Evolutionary conservation across 2,113 vertebrate genomes (phyloP), one percentile per base, ranked within the genome.

Genomic region (Chamaetylas fuelleborni): DNA sequence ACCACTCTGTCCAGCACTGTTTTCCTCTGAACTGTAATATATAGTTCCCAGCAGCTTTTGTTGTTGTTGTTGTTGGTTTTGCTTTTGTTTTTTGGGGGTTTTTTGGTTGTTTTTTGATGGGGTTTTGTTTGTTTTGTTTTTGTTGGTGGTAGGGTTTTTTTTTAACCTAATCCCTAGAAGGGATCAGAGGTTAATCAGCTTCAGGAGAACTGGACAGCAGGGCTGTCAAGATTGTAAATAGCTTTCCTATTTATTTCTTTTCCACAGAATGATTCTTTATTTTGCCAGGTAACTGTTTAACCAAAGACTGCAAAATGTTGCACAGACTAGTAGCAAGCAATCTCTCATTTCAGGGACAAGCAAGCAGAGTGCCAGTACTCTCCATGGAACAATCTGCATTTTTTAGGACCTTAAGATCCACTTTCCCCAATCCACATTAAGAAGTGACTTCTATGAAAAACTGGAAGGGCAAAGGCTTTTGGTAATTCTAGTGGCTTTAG

Each of bases 121-220:
- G 50, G 9, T 53, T 28, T 14, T 6, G 51, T 53, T 53, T 11
- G 17, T 31, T 53, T 31, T 51, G 26, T 6, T 51, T 51, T 51
- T 50, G 48, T 26, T 31, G 51, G 17, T 53, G 17, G 28, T 29
- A 31, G 51, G 29, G 14, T 57, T 57, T 58, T 36, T 58, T 58
- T 58, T 36, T 24, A 6, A 72, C 64, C 57, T 74, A 78, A 92
- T 92, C 38, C 40, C 50, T 77, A 15, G 54, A 90, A 86, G 57
- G 86, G 47, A 95, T 64, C 64, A 81, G 50, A 88, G 58, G 80
- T 95, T 82, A 86, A 91, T 72, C 57, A 82, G 58, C 78, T 92
- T 91, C 89, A 94, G 79, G 14, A 88, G 25, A 86, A 70, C 70
- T n/a, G 43, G 64, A 56, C 56, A 65, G 60, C 20, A 81, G 13